These are phyloP conservation scores for Hypotaenidia okinawae DNA, from an alignment of 2,797 vertebrate genomes.

Conservation along the genomic window DNA sequence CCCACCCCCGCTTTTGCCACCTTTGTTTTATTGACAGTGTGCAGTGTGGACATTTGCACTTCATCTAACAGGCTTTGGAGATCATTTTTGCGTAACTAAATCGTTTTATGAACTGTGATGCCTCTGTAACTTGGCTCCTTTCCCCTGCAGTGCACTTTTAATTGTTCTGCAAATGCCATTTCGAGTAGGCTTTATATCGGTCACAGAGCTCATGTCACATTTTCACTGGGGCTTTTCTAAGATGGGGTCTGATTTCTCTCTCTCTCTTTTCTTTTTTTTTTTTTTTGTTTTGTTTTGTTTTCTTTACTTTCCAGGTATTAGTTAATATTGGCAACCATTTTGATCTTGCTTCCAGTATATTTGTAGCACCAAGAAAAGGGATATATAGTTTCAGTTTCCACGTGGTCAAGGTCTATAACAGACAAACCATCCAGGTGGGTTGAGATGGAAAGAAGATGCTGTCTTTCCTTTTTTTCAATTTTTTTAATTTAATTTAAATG, in stretches of 20 bases:
- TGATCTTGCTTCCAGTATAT: constrained; percentile 97
- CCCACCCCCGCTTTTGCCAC: background rate
- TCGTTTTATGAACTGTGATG: constrained; percentile 15
- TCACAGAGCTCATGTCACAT: background rate
- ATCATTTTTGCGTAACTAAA: constrained; percentile 3
- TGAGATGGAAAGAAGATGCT: background rate
- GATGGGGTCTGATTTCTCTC: background rate
- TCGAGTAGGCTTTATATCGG: background rate
- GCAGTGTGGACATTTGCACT: background rate
- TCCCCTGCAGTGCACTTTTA: background rate
- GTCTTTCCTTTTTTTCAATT: background rate
- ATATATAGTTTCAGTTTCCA: constrained; percentile 99
- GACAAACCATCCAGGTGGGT: constrained; percentile 99
- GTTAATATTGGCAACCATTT: constrained; percentile 99
- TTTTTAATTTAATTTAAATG: background rate
- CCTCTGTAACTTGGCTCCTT: constrained; percentile 14
- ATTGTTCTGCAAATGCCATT: constrained; percentile 43
- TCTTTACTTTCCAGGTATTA: constrained; percentile 88
- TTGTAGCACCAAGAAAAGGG: constrained; percentile 95
- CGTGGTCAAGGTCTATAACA: constrained; percentile 99
- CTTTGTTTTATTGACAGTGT: background rate
- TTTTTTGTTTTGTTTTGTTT: background rate
- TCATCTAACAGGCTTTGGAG: background rate
- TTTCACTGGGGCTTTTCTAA: background rate
- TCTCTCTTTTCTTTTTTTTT: background rate